Evolutionary conservation across 2,797 vertebrate genomes (phyloP), one percentile per base, ranked within the genome.

Genomic region (Rallus crepitans): DNA sequence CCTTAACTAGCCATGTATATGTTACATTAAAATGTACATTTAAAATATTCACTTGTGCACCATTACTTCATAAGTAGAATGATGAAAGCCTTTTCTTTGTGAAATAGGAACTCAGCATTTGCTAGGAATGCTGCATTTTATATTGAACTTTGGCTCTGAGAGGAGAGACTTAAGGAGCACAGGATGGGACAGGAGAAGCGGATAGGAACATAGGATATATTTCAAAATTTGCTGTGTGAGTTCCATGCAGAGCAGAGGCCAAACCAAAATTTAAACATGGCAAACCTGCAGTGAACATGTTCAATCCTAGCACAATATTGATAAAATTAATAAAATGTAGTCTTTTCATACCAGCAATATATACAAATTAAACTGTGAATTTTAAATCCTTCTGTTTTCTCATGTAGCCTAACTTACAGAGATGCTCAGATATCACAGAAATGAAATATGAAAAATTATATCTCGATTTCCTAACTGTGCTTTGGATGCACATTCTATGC

Each of bases 241-340:
- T 68, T 90, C 28, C 92, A 95, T 93, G 82, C 90, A 96, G n/a
- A 93, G n/a, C n/a, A 89, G 40, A 90, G 84, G 86, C 59, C 59
- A 92, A 94, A 78, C 52, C 4, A 61, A 92, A 87, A 78, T 80
- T 87, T 33, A 52, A 82, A 85, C 5, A 14, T 18, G 21, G 50
- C 60, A 79, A 87, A 90, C 28, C 72, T 78, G 42, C 3, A 1
- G 53, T 42, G 31, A 85, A 87, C 7, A 8, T 33, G 31, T 55
- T 82, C 40, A 88, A 73, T 4, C 35, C 50, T 64, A 71, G 24
- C n/a, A 66, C 7, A 89, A 17, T 48, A 52, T 82, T 39, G 66
- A 16, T 64, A 59, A 93, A 69, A 83, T 37, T 1, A 90, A 61
- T 19, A 92, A 60, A 90, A 55, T 14, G 12, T 6, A 90, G n/a